These are phyloP conservation scores for Gobius niger DNA, from an alignment of 2,113 vertebrate genomes.

Conservation along the genomic window DNA sequence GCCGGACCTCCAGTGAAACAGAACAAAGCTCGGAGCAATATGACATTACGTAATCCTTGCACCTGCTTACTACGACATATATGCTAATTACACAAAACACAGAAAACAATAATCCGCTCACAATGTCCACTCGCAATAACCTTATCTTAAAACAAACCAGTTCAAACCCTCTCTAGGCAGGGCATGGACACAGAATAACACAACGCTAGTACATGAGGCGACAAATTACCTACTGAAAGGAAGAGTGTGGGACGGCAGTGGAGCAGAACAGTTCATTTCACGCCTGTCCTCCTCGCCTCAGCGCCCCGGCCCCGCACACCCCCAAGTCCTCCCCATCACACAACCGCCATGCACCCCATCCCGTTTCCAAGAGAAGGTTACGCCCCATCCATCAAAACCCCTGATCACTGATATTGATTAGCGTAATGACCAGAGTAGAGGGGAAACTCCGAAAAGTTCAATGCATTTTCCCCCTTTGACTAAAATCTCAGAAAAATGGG, in stretches of 20 bases:
- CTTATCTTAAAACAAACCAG: slow-evolving; percentile 57
- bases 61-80: slow-evolving; percentile 31
- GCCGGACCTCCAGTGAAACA: slow-evolving; percentile 61
- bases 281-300: slow-evolving; percentile 94
- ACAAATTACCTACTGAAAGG: slow-evolving; percentile 93
- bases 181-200: slow-evolving; percentile 32
- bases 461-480: slow-evolving; percentile 19
- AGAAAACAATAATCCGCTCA: slow-evolving; percentile 36
- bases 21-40: slow-evolving; percentile 62
- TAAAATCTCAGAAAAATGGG: slow-evolving; percentile 47
- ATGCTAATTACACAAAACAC: slow-evolving; percentile 28
- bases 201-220: slow-evolving; percentile 70
- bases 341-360: slow-evolving; percentile 12
- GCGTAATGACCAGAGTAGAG: slow-evolving; percentile 43
- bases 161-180: slow-evolving; percentile 39
- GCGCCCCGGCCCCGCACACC: slow-evolving; percentile 49
- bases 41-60: slow-evolving; percentile 59
- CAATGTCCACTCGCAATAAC: slow-evolving; percentile 33
- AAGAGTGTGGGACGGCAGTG: slow-evolving; percentile 90
- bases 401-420: slow-evolving; percentile 71
- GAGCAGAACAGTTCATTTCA: slow-evolving; percentile 99
- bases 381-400: slow-evolving; percentile 80
- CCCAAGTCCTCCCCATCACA: slow-evolving; percentile 5
- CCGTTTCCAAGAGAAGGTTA: slow-evolving; percentile 59
- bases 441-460: slow-evolving; percentile 11